Evolutionary conservation across 2,888 invertebrate species (phyloP).

Genomic region (Rhogogaster chlorosoma): DNA sequence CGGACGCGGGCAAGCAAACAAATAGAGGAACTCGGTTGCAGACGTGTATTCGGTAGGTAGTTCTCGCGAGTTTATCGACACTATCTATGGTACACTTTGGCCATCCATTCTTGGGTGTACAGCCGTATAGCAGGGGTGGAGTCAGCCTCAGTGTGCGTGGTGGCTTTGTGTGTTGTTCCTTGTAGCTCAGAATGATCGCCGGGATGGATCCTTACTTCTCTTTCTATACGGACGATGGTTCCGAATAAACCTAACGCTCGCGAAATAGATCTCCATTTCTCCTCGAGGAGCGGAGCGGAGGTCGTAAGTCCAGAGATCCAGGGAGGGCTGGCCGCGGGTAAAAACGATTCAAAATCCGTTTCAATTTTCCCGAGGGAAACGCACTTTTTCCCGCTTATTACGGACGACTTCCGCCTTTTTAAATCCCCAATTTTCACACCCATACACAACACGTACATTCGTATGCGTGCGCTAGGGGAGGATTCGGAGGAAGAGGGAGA

Average conservation of each 20-base stretch:
- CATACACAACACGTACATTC: background rate
- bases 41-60: conserved; percentile 33
- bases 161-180: background rate
- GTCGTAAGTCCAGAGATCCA: too few species aligned
- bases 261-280: background rate
- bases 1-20: conserved; percentile 40
- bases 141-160: background rate
- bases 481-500: background rate
- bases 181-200: background rate
- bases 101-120: conserved; percentile 41
- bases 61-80: conserved; percentile 48
- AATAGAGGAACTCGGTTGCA: conserved; percentile 39
- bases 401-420: conserved; percentile 52
- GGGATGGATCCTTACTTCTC: background rate
- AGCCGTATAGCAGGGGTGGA: background rate
- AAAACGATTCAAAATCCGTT: background rate
- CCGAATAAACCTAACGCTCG: background rate
- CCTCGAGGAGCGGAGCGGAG: too few species aligned
- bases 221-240: background rate
- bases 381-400: conserved; percentile 47
- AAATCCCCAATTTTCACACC: background rate
- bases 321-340: too few species aligned
- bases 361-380: background rate
- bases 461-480: conserved; percentile 12
- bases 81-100: conserved; percentile 48